Evolutionary conservation across 2,797 vertebrate genomes (phyloP).

Genomic region (Microtus californicus): DNA sequence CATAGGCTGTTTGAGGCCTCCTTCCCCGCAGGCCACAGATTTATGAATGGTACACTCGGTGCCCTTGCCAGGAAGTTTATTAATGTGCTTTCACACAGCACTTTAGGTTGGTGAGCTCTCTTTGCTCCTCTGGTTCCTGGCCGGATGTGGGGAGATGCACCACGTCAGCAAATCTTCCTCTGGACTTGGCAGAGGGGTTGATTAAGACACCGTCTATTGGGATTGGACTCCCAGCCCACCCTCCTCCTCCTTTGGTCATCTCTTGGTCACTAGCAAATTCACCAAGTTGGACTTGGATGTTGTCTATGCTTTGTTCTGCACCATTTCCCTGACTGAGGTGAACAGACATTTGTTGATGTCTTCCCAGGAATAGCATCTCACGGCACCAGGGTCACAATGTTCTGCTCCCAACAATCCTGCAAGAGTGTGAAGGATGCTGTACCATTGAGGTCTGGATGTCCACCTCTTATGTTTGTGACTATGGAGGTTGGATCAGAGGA

Average conservation of each 20-base stretch:
- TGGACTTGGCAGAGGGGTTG: background rate
- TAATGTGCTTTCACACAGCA: constrained; percentile 72
- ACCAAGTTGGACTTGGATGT: background rate
- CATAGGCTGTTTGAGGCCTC: background rate
- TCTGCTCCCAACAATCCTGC: background rate
- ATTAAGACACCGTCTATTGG: background rate
- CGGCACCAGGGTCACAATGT: background rate
- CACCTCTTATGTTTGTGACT: background rate
- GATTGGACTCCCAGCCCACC: background rate
- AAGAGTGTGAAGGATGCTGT: background rate
- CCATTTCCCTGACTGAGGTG: background rate
- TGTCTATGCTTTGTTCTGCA: background rate
- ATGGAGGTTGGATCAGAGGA: background rate
- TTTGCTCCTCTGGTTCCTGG: constrained; percentile 19
- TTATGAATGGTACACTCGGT: background rate
- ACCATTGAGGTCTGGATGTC: background rate
- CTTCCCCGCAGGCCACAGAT: background rate
- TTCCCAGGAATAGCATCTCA: background rate
- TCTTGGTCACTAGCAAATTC: background rate
- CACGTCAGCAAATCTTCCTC: constrained; percentile 40
- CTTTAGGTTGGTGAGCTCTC: constrained; percentile 32
- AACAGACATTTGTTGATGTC: background rate
- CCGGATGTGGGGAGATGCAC: background rate
- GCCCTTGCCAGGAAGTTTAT: constrained; percentile 63
- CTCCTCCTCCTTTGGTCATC: background rate